Percentiles rank a stretch among this genome's conserved stretches.
Evolutionary conservation across 2,797 vertebrate genomes (phyloP).

Genomic region (Gobio occitaniae): DNA sequence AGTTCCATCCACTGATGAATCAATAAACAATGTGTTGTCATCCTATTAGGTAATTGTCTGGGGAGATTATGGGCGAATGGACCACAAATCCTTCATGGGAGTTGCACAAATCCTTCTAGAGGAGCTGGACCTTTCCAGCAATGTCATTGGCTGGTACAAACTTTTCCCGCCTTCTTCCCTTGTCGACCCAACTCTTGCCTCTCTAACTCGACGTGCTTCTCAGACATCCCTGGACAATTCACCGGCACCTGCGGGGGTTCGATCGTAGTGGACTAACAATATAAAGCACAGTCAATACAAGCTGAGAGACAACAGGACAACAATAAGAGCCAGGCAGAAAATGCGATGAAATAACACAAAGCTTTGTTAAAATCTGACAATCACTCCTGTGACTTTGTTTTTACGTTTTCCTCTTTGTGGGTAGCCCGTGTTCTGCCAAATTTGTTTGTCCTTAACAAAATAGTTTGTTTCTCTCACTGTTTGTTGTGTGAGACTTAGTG

Average conservation of each 20-base stretch:
- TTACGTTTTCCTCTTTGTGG: conserved; percentile 62
- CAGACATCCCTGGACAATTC: conserved; percentile 97
- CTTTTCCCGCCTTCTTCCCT: conserved; percentile 96
- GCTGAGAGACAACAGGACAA: conserved; percentile 67
- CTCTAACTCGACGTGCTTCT: conserved; percentile 94
- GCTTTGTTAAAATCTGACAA: conserved; percentile 98
- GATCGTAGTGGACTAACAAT: conserved; percentile 86
- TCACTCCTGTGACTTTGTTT: conserved; percentile 87
- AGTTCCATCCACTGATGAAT: conserved; percentile 1
- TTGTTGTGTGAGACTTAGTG: conserved; percentile 62
- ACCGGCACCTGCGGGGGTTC: conserved; percentile 89
- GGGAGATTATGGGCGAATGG: conserved; percentile 99
- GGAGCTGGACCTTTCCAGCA: conserved; percentile 97
- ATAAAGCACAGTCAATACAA: conserved; percentile 62
- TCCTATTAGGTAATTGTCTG: conserved; percentile 92
- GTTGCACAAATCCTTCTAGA: conserved; percentile 98
- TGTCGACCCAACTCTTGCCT: conserved; percentile 96
- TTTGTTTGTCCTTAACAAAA: conserved; percentile 30
- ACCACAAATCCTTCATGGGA: conserved; percentile 99
- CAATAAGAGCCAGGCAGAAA: conserved; percentile 74
- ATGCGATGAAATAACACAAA: conserved; percentile 76
- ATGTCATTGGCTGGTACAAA: conserved; percentile 99
- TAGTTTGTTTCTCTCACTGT: conserved; percentile 54
- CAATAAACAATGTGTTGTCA: conserved; percentile 1
- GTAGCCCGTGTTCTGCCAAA: conserved; percentile 65